Evolutionary conservation across 1,140 invertebrate genomes (phyloP), one percentile per base, ranked within the genome.

Genomic region (Lordiphosa stackelbergi): DNA sequence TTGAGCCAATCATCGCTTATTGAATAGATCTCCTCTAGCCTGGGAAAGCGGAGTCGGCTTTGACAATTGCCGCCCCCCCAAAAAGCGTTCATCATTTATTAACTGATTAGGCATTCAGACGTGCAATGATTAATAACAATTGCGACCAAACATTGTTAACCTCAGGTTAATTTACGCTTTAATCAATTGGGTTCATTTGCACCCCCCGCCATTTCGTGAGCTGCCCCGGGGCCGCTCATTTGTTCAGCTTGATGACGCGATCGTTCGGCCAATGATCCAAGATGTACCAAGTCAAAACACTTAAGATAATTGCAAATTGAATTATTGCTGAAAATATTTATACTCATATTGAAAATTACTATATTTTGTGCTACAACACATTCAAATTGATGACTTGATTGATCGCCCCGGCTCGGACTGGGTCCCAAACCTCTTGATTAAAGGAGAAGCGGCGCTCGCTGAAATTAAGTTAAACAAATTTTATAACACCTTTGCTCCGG

Each of bases 401-500:
- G 77, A 83, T 83, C 77, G 73, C 65, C 63, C 63, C 62, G 68
- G 49, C 48, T 56, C 45, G 57, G 22, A 8, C 22, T 12, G 42
- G 22, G 24, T 1, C 28, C 7, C 28, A 2, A 31, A 62, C 53
- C 57, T 71, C 71, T 83, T 83, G 77, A 81, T 81, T 81, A 81
- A 81, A 83, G 72, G 73, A 61, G 65, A 51, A 59, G 77, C 77
- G 78, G 77, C 78, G 77, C 77, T 77, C 77, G 55, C 45, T 73
- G 58, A 85, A 86, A 86, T 86, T 86, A 86, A 86, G 78, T 75
- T 86, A 84, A 86, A 86, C 84, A 86, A 86, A 86, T 86, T 86
- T 86, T 86, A 77, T 86, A 86, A 86, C 85, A 86, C 85, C 79
- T 86, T 81, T 74, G 69, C 62, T 62, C 69, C 64, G 64, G 64